Base-by-base conservation (phyloP, 2,797 vertebrate genomes). In the Tarsius wallacei region DNA sequence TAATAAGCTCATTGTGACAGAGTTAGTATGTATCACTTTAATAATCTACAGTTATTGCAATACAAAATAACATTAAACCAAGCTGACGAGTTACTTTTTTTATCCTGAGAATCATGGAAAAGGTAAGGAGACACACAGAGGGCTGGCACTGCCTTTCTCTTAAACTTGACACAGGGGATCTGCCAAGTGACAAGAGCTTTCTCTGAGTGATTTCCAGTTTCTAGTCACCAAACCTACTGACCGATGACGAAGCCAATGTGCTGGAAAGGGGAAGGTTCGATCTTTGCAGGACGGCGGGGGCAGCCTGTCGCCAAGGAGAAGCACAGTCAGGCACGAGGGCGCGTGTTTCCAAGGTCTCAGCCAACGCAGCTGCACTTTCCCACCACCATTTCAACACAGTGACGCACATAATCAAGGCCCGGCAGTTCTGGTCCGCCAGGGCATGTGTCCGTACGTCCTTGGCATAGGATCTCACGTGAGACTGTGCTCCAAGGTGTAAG, bases 301-400 rank as follows among this genome's bases (percentile, higher is more conserved):
- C 91, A 93, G 77, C 42, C 42, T 33, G 51, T 90, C 71, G 82
- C 63, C 94, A 59, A 73, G 13, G 49, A 97, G 9, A 74, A 42
- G 49, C 33, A 71, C 1, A 49, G 78, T 89, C 92, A 91, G 59
- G 96, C 94, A 88, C 83, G 91, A 26, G 57, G 88, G 61, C 21
- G 57, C 33, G 19, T 81, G 97, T 94, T 96, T 94, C 86, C 76
- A 95, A 71, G 28, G 84, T 64, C 49, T 87, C 51, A 64, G 77
- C 10, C 96, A 85, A 80, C 5, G 71, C 36, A 57, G 71, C 49
- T 94, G 59, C 42, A 42, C 12, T 73, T 47, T 33, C 93, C 97
- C 42, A 63, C 17, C 16, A 61, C 93, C 61, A 0, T 57, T 90
- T 97, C 97, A 97, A 97, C 91, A 74, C 36, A 97, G 91, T 94